Evolutionary conservation across 2,888 invertebrate species (phyloP).

Genomic region (Mycalesis mineus): DNA sequence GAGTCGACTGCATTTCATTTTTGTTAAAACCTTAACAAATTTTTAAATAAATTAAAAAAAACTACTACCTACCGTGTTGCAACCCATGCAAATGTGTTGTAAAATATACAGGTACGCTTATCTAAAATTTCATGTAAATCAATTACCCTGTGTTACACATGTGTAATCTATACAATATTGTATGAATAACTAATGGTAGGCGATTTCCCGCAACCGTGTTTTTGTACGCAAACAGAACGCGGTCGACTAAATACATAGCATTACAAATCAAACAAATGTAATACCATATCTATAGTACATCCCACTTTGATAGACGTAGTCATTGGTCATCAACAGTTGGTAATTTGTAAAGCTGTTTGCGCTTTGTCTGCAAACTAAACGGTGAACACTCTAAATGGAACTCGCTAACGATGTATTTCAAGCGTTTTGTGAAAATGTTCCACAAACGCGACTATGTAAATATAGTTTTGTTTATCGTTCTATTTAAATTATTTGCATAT

Average conservation of each 20-base stretch:
- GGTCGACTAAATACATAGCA: not conserved
- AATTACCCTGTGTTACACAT: not conserved
- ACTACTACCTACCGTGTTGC: too few species aligned
- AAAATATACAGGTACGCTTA: not conserved
- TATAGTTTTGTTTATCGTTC: not conserved
- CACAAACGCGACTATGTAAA: not conserved
- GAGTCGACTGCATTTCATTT: too few species aligned
- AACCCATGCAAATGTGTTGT: not conserved
- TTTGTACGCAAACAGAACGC: not conserved
- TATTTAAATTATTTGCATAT: not conserved
- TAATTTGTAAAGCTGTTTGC: conserved; percentile 19
- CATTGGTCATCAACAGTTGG: conserved; percentile 18
- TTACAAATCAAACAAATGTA: conserved; percentile 5
- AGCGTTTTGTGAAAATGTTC: conserved; percentile 9
- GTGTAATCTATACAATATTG: conserved; percentile 1
- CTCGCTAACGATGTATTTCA: conserved; percentile 22
- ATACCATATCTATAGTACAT: not conserved
- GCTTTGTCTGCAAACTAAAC: conserved; percentile 12
- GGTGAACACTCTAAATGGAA: conserved; percentile 7
- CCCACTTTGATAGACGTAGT: conserved; percentile 8
- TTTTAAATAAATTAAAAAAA: too few species aligned
- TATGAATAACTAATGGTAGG: conserved; percentile 3
- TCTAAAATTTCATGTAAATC: not conserved
- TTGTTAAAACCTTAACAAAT: too few species aligned
- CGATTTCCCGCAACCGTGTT: conserved; percentile 1